Conservation (phyloP, 2,113 vertebrate species). For the Cervus canadensis region DNA sequence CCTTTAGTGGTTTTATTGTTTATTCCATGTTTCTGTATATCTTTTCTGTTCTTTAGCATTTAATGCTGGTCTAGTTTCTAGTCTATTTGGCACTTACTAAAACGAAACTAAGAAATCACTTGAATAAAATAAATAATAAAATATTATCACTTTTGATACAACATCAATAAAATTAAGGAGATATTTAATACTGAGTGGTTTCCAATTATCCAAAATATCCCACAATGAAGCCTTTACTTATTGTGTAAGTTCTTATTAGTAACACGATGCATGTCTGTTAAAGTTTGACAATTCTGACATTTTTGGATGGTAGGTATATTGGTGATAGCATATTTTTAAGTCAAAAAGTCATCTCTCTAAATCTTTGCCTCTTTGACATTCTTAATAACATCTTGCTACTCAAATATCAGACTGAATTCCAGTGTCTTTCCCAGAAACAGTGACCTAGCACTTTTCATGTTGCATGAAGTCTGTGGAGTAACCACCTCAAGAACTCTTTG, state of each 20-base stretch:
- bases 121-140: background rate
- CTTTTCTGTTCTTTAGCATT: background rate
- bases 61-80: background rate
- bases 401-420: background rate
- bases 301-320: background rate
- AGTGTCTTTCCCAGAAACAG: background rate
- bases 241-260: background rate
- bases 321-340: background rate
- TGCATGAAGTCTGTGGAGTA: background rate
- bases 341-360: background rate
- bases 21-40: background rate
- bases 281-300: background rate
- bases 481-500: background rate
- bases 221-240: background rate
- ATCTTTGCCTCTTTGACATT: background rate
- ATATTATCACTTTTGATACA: background rate
- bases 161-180: constrained; percentile 8
- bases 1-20: background rate
- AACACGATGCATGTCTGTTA: background rate
- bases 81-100: background rate
- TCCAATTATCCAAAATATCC: background rate
- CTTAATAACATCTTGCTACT: background rate
- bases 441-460: background rate
- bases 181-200: background rate
- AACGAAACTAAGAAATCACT: background rate